A percentile compares a stretch with the other conserved stretches of the same genome.
phyloP scores from a whole-genome alignment of 2,888 invertebrate genomes.

The Strigamia maritima region DNA sequence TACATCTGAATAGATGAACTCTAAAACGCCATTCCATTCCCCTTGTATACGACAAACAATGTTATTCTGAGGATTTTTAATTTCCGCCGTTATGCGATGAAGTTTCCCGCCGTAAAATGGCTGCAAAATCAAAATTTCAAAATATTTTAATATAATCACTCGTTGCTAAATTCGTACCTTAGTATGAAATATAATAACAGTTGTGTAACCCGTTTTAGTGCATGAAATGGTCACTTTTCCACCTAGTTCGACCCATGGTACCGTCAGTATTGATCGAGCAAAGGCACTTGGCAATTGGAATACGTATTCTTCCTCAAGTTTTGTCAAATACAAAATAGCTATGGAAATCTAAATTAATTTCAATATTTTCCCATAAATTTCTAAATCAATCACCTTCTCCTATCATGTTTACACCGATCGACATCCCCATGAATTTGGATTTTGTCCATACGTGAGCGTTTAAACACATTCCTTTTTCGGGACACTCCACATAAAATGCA shows the following conservation, averaged over 20 bases:
- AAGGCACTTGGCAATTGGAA: slow-evolving; percentile 55
- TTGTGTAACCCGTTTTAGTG: slow-evolving; percentile 51
- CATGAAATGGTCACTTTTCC: slow-evolving; percentile 54
- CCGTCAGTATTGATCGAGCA: slow-evolving; percentile 56
- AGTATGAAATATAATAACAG: slow-evolving; percentile 55
- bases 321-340: slow-evolving; percentile 44
- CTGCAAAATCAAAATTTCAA: slow-evolving; percentile 49
- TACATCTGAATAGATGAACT: slow-evolving; percentile 54
- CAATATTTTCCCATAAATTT: background rate
- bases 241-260: slow-evolving; percentile 57
- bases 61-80: slow-evolving; percentile 51
- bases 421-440: slow-evolving; percentile 58
- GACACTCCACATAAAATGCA: slow-evolving; percentile 57
- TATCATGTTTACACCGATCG: slow-evolving; percentile 55
- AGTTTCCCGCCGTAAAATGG: slow-evolving; percentile 58
- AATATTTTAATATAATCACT: no score
- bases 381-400: slow-evolving; percentile 49
- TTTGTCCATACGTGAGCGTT: slow-evolving; percentile 56
- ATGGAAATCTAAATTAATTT: background rate
- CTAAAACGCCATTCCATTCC: slow-evolving; percentile 55
- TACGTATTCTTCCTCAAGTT: slow-evolving; percentile 53
- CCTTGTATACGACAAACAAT: slow-evolving; percentile 53
- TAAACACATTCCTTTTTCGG: slow-evolving; percentile 53
- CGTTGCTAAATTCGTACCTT: slow-evolving; percentile 51
- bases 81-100: slow-evolving; percentile 55